Base-by-base conservation (phyloP, 2,113 vertebrate species). In the Engystomops pustulosus region DNA sequence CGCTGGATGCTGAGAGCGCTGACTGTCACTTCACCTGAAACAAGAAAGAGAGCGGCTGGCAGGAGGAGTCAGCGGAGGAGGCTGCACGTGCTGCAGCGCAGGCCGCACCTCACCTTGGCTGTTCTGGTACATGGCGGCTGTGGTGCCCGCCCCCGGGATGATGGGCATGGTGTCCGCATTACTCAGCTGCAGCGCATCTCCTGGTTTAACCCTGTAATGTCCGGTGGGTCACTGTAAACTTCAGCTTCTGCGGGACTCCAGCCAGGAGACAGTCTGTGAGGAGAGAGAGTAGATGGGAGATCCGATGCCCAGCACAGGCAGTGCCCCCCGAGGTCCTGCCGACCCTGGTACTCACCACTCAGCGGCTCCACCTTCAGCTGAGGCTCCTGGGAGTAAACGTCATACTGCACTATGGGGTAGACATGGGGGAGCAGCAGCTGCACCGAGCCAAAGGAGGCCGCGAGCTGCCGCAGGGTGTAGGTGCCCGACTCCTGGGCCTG, bases 371-470 rank as follows among this genome's bases (percentile, higher is more conserved):
- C 96, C 1, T 89, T 96, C 79, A 99, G 95, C 89, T 98, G 97
- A 3, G 98, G 97, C 91, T 99, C 98, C 94, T 99, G 97, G 75
- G 96, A 99, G 85, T 98, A 99, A 15, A 99, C 96, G 17, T 98
- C 96, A 8, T 99, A 99, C 87, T 96, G 96, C 86, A 95, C 95
- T 1, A 95, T 92, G 0, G 98, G 98, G 87, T 97, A 96, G 84
- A 99, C 94, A 65, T 97, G 97, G 5, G 96, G 95, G 25, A 97
- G 94, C 14, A 96, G 94, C 85, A 99, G 98, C 89, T 96, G 95
- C 75, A 99, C 92, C 0, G 91, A 91, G 3, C 97, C 98, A 89
- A 98, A 87, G 0, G 94, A 94, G 86, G 95, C 95, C 47, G 93
- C 95, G 53, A 99, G 92, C 91, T 98, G 98, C 15, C 98, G 94